These are phyloP conservation scores for Hystrix brachyura DNA, from an alignment of 2,113 vertebrate genomes.

Conservation along the genomic window DNA sequence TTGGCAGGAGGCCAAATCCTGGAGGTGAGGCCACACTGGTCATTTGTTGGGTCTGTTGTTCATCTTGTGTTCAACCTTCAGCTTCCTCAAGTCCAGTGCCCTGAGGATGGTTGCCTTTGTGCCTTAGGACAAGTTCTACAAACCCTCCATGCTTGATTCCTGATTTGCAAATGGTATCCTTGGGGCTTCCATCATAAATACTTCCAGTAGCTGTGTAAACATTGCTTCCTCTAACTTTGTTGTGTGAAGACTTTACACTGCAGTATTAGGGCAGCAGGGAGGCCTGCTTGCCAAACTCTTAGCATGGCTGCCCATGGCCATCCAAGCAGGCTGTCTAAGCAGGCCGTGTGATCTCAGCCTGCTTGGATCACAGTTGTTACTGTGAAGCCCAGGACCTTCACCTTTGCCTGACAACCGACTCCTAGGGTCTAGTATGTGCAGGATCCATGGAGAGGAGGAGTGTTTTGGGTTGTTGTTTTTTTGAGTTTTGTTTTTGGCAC, in stretches of 20 bases:
- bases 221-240: background rate
- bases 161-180: background rate
- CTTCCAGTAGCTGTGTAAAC: background rate
- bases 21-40: conserved; percentile 55
- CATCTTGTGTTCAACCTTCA: conserved; percentile 54
- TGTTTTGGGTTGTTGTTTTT: background rate
- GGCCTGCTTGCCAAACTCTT: background rate
- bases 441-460: background rate
- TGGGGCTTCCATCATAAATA: background rate
- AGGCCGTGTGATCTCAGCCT: background rate
- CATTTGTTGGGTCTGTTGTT: conserved; percentile 62
- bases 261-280: background rate
- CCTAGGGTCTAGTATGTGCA: background rate
- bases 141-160: conserved; percentile 26
- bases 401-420: background rate
- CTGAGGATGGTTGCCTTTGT: conserved; percentile 27
- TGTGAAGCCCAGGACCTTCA: background rate
- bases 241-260: conserved; percentile 33
- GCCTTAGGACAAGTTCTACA: conserved; percentile 39
- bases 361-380: background rate
- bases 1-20: conserved; percentile 58
- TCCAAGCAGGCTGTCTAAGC: background rate
- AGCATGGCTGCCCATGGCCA: background rate
- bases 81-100: conserved; percentile 25
- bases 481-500: background rate